phyloP scores from a whole-genome alignment of 2,113 vertebrate genomes.

The Apteryx owenii region DNA sequence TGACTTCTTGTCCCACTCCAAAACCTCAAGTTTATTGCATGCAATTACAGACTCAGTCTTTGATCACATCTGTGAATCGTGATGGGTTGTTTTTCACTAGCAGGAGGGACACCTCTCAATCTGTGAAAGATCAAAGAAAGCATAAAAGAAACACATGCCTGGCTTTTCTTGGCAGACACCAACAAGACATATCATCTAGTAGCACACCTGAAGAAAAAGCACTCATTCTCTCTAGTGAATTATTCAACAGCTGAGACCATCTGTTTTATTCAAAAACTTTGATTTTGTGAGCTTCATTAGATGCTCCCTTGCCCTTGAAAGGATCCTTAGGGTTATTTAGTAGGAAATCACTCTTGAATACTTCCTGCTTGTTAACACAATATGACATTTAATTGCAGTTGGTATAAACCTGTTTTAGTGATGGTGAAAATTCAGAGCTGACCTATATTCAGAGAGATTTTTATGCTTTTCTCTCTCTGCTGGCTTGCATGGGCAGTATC shows the following conservation, averaged over 20 bases:
- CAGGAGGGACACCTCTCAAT: not conserved
- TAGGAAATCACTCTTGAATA: conserved; percentile 12
- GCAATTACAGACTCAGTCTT: not conserved
- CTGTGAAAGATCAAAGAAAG: not conserved
- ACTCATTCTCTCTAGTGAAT: conserved; percentile 15
- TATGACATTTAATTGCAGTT: conserved; percentile 43
- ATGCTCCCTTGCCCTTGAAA: not conserved
- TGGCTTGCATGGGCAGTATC: not conserved
- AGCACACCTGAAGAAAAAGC: conserved; percentile 39
- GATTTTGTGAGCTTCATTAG: conserved; percentile 42
- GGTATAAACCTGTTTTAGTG: not conserved
- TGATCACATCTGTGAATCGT: not conserved
- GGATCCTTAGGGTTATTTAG: not conserved
- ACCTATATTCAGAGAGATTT: conserved; percentile 14
- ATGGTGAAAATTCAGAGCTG: conserved; percentile 16
- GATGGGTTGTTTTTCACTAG: not conserved
- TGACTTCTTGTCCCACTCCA: not conserved
- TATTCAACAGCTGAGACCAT: conserved; percentile 29
- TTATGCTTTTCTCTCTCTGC: not conserved
- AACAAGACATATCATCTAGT: not conserved
- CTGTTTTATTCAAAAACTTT: conserved; percentile 10
- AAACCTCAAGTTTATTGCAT: not conserved
- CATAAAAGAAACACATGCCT: not conserved
- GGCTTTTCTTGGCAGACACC: conserved; percentile 1
- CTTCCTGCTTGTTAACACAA: conserved; percentile 36